phyloP scores from a whole-genome alignment of 2,888 invertebrate genomes.

The Anagyrus pseudococci region DNA sequence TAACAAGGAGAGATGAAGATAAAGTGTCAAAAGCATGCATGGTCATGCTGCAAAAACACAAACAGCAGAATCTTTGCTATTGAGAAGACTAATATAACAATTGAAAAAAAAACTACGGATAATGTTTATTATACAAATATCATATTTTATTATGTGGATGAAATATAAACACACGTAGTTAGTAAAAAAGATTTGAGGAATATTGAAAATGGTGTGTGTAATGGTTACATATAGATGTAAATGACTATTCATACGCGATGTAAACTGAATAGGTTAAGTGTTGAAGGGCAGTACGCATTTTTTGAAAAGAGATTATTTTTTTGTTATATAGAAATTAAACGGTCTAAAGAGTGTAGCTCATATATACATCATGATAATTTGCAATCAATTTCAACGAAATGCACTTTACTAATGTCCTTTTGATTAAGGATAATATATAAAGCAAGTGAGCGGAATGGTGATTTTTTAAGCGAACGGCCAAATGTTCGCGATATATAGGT shows the following conservation, averaged over 20 bases:
- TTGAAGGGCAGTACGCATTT: conserved; percentile 40
- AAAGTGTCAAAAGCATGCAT: conserved; percentile 47
- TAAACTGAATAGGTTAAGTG: conserved; percentile 38
- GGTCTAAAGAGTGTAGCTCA: conserved; percentile 39
- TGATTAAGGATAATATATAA: conserved; percentile 30
- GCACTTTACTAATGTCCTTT: conserved; percentile 35
- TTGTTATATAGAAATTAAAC: conserved; percentile 40
- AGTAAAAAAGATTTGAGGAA: conserved; percentile 41
- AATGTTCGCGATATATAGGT: conserved; percentile 34
- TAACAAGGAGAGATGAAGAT: conserved; percentile 39
- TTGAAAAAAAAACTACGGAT: conserved; percentile 51
- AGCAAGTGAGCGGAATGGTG: conserved; percentile 31
- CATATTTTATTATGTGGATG: conserved; percentile 59
- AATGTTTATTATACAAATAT: conserved; percentile 57
- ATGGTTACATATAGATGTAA: conserved; percentile 45
- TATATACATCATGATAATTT: conserved; percentile 37
- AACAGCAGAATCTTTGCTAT: conserved; percentile 53
- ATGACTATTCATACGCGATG: conserved; percentile 41
- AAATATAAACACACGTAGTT: conserved; percentile 52
- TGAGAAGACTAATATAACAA: conserved; percentile 57
- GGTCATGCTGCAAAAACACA: conserved; percentile 47
- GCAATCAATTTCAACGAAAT: conserved; percentile 41
- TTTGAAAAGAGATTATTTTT: conserved; percentile 41
- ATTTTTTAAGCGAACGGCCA: conserved; percentile 37
- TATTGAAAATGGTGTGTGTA: conserved; percentile 48